A percentile compares a stretch with the other conserved stretches of the same genome.
Conservation (phyloP, 1,140 invertebrate genomes). For the Lucilia cuprina region DNA sequence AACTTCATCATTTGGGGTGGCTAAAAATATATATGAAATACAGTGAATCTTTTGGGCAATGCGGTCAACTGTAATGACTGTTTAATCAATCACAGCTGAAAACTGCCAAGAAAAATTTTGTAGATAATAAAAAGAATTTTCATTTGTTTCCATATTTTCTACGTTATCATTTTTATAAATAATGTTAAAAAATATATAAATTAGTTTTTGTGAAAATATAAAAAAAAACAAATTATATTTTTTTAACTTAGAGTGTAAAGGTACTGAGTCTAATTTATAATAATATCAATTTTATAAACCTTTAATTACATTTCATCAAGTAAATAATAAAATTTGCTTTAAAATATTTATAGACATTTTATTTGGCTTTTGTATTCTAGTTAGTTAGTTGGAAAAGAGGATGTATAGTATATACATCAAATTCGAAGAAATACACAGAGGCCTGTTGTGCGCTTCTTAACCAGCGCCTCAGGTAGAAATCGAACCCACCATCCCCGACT, state of each 20-base stretch:
- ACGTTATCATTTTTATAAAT: not conserved
- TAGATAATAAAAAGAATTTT: constrained; percentile 3
- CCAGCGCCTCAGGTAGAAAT: too few species aligned
- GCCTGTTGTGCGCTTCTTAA: too few species aligned
- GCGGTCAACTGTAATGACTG: constrained; percentile 17
- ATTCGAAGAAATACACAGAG: too few species aligned
- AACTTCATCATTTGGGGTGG: not conserved
- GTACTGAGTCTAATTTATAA: not conserved
- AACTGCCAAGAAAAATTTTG: constrained; percentile 1
- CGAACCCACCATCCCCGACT: too few species aligned
- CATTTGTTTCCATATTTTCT: not conserved
- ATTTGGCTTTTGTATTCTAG: too few species aligned
- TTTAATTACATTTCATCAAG: too few species aligned
- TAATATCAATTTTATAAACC: not conserved
- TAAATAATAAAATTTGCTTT: too few species aligned
- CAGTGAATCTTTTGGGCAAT: constrained; percentile 12
- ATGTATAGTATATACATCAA: too few species aligned
- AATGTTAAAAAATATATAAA: constrained; percentile 12
- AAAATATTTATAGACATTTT: too few species aligned
- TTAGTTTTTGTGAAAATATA: not conserved
- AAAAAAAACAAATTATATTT: not conserved
- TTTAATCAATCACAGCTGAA: constrained; percentile 29
- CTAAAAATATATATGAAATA: not conserved
- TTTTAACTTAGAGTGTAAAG: not conserved
- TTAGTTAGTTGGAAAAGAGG: too few species aligned